A percentile compares a stretch with the other conserved stretches of the same genome.
These are phyloP conservation scores for Dolichomitus sp. DNA, from an alignment of 2,888 invertebrate genomes.

Conservation along the genomic window DNA sequence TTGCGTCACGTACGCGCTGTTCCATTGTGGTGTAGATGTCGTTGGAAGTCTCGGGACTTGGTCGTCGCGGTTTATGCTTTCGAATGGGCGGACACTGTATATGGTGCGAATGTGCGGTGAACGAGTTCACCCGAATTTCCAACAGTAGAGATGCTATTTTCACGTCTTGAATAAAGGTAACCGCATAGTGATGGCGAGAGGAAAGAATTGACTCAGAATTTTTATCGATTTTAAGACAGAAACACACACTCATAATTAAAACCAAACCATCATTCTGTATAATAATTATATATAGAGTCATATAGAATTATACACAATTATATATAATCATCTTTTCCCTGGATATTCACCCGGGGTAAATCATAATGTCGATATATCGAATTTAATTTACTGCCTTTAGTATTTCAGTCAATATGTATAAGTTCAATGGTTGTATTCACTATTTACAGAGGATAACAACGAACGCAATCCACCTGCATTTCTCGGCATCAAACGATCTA, in stretches of 20 bases:
- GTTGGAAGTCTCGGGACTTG: constrained; percentile 56
- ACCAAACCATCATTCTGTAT: too few species aligned
- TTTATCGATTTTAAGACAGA: neutral
- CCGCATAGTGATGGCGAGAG: neutral
- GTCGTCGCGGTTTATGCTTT: constrained; percentile 62
- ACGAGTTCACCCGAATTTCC: constrained; percentile 42
- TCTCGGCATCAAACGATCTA: constrained; percentile 31
- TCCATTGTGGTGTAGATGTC: constrained; percentile 49
- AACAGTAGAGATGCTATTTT: constrained; percentile 35
- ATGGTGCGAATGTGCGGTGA: constrained; percentile 9
- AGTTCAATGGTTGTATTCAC: neutral
- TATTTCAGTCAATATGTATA: neutral
- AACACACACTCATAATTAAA: neutral
- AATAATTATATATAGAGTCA: too few species aligned
- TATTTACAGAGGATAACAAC: neutral
- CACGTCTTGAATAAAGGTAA: constrained; percentile 51
- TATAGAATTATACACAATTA: too few species aligned
- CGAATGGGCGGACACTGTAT: constrained; percentile 2
- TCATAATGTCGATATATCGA: neutral
- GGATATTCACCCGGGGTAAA: neutral
- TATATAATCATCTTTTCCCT: too few species aligned
- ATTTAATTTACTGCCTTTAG: neutral
- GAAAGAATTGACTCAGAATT: neutral
- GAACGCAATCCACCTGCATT: constrained; percentile 29
- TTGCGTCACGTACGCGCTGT: constrained; percentile 63